Evolutionary conservation across 2,888 invertebrate species (phyloP), one percentile per base, ranked within the genome.

Genomic region (Chrysina gloriosa): DNA sequence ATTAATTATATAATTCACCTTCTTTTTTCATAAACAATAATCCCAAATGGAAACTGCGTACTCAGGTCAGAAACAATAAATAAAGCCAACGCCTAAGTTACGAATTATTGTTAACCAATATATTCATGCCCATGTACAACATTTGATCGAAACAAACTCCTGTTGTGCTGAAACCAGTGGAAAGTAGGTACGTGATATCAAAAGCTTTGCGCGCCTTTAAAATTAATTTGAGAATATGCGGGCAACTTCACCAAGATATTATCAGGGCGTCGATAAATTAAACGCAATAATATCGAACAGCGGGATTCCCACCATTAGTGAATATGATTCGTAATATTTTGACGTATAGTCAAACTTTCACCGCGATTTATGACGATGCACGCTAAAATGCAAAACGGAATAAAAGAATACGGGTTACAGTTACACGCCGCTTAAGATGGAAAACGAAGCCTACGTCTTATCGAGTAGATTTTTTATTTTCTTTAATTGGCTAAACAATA

Each of bases 401-500:
- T 58, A 23, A 52, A 31, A 16, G 19, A 52, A 52, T 52, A 52
- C 19, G 19, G 7, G 9, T 9, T 9, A 31, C 7, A 61, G 58
- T 61, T 45, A 19, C 58, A 61, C 58, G 29, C 16, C 14, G 42
- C 14, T 19, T 3, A 29, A 61, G 21, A 61, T 19, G 9, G 23
- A 27, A 42, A 61, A 42, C 36, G 42, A 21, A 61, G 27, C 16
- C n/a, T 25, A 29, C 14, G 27, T 16, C 42, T 25, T 42, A 42
- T 42, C 42, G 58, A 42, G 45, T 27, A 45, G 14, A 42, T 25
- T 27, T 42, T 42, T 16, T 42, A 61, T 61, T 42, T 42, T 3
- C 5, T 16, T 61, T 61, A 61, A 61, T 61, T 45, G 58, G 45
- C 47, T 58, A 34, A 61, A 67, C 66, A 67, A 67, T 67, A 58